Evolutionary conservation across 2,888 invertebrate genomes (phyloP).

Genomic region (Zonitis immaculata): DNA sequence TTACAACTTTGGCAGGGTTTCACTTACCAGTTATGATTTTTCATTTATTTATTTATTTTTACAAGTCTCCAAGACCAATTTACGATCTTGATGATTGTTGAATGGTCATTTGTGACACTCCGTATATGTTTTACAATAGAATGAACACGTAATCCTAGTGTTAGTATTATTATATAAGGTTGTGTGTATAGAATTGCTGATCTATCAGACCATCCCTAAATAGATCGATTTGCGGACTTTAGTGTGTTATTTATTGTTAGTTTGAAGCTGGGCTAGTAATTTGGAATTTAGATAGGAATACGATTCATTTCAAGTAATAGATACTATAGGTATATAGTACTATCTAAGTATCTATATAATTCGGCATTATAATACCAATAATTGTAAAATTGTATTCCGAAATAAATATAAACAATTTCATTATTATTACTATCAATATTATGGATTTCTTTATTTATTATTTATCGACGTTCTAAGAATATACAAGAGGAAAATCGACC

Average conservation of each 20-base stretch:
- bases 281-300: constrained; percentile 30
- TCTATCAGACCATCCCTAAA: constrained; percentile 30
- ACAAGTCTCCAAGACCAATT: too few species aligned
- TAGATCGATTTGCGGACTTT: constrained; percentile 30
- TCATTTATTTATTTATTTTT: too few species aligned
- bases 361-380: too few species aligned
- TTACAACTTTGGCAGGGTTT: too few species aligned
- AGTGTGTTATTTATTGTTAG: constrained; percentile 34
- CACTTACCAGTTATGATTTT: too few species aligned
- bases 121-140: neutral
- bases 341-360: neutral
- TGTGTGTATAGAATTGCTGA: constrained; percentile 34
- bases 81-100: too few species aligned
- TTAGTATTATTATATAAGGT: constrained; percentile 37
- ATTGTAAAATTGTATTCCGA: too few species aligned
- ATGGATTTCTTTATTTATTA: too few species aligned
- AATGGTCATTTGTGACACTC: too few species aligned
- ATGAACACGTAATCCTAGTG: constrained; percentile 31
- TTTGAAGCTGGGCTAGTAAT: constrained; percentile 32
- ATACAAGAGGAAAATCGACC: too few species aligned
- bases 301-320: constrained; percentile 26
- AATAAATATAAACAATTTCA: neutral
- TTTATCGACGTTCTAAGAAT: too few species aligned
- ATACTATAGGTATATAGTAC: too few species aligned
- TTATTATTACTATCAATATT: constrained; percentile 3